A percentile compares a stretch with the other conserved stretches of the same genome.
phyloP scores from a whole-genome alignment of 2,113 vertebrate species.

The Spermophilus dauricus region DNA sequence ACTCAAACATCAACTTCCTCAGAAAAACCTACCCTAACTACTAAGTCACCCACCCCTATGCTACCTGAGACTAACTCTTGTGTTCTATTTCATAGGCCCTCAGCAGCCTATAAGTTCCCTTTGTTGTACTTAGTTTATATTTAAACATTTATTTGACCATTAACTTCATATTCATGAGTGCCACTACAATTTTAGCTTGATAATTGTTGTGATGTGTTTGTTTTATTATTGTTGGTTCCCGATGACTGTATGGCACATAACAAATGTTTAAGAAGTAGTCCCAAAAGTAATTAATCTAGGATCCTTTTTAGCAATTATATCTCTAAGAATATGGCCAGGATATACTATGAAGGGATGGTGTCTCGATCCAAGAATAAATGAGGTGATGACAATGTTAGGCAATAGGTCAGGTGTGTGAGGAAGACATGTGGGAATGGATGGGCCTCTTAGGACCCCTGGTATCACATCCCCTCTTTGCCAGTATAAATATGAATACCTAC shows the following conservation, averaged over 20 bases:
- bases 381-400: neutral
- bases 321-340: neutral
- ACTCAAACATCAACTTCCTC: neutral
- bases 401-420: neutral
- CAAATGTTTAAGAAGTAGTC: neutral
- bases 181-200: neutral
- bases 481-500: neutral
- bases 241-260: neutral
- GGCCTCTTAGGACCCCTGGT: neutral
- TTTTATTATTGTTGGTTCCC: neutral
- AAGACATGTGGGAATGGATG: neutral
- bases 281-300: neutral
- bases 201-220: neutral
- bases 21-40: neutral
- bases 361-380: neutral
- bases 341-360: neutral
- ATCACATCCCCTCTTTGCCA: neutral
- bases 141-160: neutral
- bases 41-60: neutral
- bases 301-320: neutral
- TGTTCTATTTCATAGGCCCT: neutral
- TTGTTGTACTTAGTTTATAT: neutral
- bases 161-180: neutral
- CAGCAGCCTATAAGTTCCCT: neutral
- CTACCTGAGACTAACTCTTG: neutral